Evolutionary conservation across 2,113 vertebrate species (phyloP).

Genomic region (Leucoraja erinaceus): DNA sequence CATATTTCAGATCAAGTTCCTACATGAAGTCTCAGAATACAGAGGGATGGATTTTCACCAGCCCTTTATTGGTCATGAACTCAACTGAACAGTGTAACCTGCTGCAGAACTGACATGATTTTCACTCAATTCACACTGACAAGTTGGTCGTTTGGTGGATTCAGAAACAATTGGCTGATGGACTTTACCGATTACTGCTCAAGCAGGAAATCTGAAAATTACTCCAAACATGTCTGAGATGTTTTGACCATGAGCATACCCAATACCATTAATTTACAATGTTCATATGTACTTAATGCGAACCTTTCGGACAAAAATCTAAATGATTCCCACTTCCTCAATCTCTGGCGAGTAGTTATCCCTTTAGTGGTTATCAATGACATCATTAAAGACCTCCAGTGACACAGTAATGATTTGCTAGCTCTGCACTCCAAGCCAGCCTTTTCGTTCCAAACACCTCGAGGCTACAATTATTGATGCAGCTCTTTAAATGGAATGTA

Average conservation of each 20-base stretch:
- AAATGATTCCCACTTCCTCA: slow-evolving; percentile 17
- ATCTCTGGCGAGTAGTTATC: background rate
- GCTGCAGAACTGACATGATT: background rate
- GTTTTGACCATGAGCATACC: background rate
- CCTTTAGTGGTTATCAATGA: background rate
- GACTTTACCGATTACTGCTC: background rate
- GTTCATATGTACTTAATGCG: background rate
- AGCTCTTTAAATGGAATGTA: slow-evolving; percentile 21
- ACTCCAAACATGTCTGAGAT: background rate
- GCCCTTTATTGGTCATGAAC: background rate
- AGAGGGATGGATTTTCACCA: background rate
- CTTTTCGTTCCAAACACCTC: background rate
- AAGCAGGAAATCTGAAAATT: background rate
- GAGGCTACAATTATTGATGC: slow-evolving; percentile 25
- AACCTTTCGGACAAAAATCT: background rate
- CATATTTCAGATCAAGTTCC: too few relatives aligned
- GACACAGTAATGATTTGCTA: slow-evolving; percentile 20
- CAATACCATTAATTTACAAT: background rate
- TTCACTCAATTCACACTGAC: background rate
- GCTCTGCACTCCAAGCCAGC: background rate
- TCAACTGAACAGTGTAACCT: background rate
- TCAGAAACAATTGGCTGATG: background rate
- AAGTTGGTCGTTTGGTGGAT: background rate
- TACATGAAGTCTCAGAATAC: background rate
- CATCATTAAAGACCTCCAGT: slow-evolving; percentile 7